Conservation (phyloP, 1,140 invertebrate species). For the Chironomus striatipennis region DNA sequence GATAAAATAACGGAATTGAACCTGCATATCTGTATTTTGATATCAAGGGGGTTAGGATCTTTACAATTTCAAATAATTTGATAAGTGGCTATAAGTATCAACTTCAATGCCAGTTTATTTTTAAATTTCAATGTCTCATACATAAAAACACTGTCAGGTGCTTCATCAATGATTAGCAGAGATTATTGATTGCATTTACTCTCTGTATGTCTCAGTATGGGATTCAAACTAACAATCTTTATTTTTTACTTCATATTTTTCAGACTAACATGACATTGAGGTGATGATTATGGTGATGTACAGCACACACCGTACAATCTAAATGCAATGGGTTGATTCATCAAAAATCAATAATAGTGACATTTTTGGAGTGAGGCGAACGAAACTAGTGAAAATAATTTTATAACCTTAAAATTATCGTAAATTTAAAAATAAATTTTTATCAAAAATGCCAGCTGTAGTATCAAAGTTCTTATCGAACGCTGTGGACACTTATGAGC, state of each 20-base stretch:
- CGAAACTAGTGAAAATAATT: no score
- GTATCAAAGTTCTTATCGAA: slow-evolving; percentile 57
- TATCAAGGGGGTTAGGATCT: no score
- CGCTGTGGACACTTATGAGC: slow-evolving; percentile 46
- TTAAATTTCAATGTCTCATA: not conserved
- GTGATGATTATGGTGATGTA: not conserved
- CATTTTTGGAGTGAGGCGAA: no score
- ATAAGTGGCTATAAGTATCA: no score
- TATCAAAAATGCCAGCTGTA: slow-evolving; percentile 49
- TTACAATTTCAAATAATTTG: no score
- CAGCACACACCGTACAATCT: no score
- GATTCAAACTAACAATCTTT: no score
- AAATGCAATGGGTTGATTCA: not conserved
- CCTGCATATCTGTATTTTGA: no score
- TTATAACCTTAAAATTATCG: no score
- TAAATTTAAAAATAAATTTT: not conserved
- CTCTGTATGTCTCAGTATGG: no score
- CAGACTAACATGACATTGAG: not conserved
- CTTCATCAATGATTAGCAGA: not conserved
- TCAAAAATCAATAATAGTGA: not conserved
- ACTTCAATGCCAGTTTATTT: not conserved
- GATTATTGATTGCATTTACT: not conserved
- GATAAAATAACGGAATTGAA: no score
- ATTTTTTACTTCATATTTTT: not conserved
- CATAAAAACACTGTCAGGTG: not conserved